phyloP scores from a whole-genome alignment of 2,113 vertebrate genomes.

The Heliornis fulica region DNA sequence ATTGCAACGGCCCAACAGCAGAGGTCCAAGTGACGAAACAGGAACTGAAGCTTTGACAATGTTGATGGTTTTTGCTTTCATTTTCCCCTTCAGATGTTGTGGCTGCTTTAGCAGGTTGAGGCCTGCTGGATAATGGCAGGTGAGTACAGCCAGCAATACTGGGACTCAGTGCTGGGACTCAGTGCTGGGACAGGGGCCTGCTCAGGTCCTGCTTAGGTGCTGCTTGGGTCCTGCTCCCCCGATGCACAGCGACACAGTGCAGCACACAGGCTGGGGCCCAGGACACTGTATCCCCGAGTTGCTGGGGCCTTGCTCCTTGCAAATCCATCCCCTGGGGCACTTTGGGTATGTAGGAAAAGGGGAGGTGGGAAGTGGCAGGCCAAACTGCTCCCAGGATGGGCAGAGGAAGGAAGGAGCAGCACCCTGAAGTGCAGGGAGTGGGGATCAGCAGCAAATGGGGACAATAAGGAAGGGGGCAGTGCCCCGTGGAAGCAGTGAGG shows the following conservation, averaged over 20 bases:
- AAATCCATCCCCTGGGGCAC: rapidly evolving
- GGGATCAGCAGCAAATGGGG: background rate
- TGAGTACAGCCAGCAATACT: rapidly evolving
- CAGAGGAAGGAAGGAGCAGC: background rate
- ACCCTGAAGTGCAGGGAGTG: background rate
- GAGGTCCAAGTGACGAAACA: rapidly evolving
- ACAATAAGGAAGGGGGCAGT: too few species aligned
- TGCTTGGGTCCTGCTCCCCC: background rate
- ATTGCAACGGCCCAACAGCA: rapidly evolving
- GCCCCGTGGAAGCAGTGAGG: too few species aligned
- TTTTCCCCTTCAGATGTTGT: rapidly evolving
- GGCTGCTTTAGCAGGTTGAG: rapidly evolving
- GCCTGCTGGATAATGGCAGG: background rate
- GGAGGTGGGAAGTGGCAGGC: too few species aligned
- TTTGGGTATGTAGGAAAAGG: background rate
- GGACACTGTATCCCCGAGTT: background rate
- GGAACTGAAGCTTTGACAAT: background rate
- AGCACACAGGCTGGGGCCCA: rapidly evolving
- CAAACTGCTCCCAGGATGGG: background rate
- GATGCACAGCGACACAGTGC: rapidly evolving
- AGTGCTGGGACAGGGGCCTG: background rate
- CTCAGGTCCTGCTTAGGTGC: background rate
- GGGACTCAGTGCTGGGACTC: rapidly evolving
- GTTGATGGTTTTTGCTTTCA: background rate
- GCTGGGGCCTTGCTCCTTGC: background rate